These are phyloP conservation scores for Adelges cooleyi DNA, from an alignment of 1,140 invertebrate genomes.

Conservation along the genomic window DNA sequence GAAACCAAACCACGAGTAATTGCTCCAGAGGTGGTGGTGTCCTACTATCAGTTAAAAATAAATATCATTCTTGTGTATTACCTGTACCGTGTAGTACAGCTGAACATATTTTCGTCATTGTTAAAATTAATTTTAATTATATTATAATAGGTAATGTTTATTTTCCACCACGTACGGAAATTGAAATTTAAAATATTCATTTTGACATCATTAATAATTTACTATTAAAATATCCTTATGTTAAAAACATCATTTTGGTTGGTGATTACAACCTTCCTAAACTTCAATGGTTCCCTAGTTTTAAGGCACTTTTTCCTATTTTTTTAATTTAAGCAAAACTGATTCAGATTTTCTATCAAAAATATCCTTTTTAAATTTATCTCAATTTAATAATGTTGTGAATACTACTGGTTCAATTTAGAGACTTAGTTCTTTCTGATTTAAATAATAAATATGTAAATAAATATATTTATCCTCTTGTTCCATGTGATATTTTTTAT, in stretches of 20 bases:
- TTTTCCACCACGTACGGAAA: not conserved
- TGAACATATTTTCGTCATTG: not conserved
- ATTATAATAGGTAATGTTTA: not conserved
- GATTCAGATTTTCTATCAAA: not conserved
- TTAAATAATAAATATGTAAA: not conserved
- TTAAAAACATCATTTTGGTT: not conserved
- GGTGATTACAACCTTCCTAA: not conserved
- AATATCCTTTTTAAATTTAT: conserved; percentile 7
- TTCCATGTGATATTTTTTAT: not conserved
- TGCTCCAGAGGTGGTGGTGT: not conserved
- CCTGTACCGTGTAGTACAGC: not conserved
- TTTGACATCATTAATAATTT: conserved; percentile 2
- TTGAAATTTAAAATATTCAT: not conserved
- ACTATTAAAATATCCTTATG: not conserved
- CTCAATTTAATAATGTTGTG: too few relatives aligned
- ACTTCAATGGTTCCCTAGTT: not conserved
- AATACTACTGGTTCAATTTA: too few relatives aligned
- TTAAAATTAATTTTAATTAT: not conserved
- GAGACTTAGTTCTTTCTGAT: not conserved
- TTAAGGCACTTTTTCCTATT: not conserved
- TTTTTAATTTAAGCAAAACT: not conserved
- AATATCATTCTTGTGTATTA: not conserved
- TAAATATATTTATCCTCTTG: not conserved
- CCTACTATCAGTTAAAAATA: not conserved
- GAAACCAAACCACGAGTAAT: not conserved